Percentiles rank a stretch among this genome's conserved stretches.
These are phyloP conservation scores for Pseudomyrmex sp. DNA, from an alignment of 1,140 invertebrate genomes.

Conservation along the genomic window DNA sequence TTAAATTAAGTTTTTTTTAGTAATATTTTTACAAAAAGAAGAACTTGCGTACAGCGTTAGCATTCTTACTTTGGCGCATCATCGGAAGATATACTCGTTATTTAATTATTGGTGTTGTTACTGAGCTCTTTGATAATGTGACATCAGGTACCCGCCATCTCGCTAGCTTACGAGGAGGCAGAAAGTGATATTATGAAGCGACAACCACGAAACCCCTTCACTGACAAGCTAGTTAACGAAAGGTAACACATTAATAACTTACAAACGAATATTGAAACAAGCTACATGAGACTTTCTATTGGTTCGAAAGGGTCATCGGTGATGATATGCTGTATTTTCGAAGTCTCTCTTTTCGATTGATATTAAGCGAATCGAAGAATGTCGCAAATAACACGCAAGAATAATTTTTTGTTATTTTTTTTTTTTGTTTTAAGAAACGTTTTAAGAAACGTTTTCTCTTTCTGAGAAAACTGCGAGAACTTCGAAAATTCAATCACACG, in stretches of 20 bases:
- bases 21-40: background rate
- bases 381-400: background rate
- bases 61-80: constrained; percentile 61
- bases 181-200: constrained; percentile 99
- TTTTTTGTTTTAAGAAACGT: no score
- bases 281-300: constrained; percentile 62
- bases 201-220: constrained; percentile 96
- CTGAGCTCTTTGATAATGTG: constrained; percentile 84
- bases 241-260: constrained; percentile 87
- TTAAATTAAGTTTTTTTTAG: background rate
- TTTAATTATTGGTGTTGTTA: constrained; percentile 78
- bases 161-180: constrained; percentile 99
- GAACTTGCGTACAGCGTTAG: constrained; percentile 12
- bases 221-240: constrained; percentile 95
- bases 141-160: constrained; percentile 98
- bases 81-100: constrained; percentile 68
- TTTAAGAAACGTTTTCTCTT: no score
- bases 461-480: background rate
- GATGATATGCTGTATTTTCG: constrained; percentile 51
- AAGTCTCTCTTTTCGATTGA: constrained; percentile 32
- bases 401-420: background rate
- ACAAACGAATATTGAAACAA: constrained; percentile 72
- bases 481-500: constrained; percentile 50
- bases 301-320: constrained; percentile 68
- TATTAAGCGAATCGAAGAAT: background rate